phyloP scores from a whole-genome alignment of 2,113 vertebrate genomes.

The Rhinogobius similis region DNA sequence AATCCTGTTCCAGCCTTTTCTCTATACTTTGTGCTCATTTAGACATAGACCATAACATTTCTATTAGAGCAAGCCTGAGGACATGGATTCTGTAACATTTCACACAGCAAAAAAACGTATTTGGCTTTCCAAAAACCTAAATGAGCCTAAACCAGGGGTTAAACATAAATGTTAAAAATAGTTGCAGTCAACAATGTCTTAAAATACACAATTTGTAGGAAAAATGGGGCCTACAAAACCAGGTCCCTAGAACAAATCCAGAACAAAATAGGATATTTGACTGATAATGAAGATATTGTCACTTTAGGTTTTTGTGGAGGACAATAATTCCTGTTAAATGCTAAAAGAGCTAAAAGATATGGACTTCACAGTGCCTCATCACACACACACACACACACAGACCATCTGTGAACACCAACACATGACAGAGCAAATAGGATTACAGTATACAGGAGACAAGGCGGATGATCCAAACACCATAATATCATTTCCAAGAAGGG shows the following conservation, averaged over 20 bases:
- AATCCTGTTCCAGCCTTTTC: conserved; percentile 30
- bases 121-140: not conserved
- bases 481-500: conserved; percentile 71
- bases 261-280: no score
- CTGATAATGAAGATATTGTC: no score
- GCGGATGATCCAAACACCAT: conserved; percentile 76
- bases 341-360: conserved; percentile 56
- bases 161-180: not conserved
- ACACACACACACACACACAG: conserved; percentile 24
- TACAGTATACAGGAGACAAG: conserved; percentile 72
- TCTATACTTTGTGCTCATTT: conserved; percentile 50
- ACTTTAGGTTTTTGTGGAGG: no score
- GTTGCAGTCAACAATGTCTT: no score
- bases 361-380: conserved; percentile 57
- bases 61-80: conserved; percentile 61
- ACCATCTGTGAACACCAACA: conserved; percentile 78
- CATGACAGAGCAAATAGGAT: conserved; percentile 81
- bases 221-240: no score
- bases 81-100: not conserved
- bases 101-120: no score
- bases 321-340: no score
- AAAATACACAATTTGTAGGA: no score
- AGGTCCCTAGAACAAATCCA: no score
- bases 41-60: conserved; percentile 67
- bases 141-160: not conserved